phyloP scores from a whole-genome alignment of 2,888 invertebrate species.

The Ecdyonurus torrentis region DNA sequence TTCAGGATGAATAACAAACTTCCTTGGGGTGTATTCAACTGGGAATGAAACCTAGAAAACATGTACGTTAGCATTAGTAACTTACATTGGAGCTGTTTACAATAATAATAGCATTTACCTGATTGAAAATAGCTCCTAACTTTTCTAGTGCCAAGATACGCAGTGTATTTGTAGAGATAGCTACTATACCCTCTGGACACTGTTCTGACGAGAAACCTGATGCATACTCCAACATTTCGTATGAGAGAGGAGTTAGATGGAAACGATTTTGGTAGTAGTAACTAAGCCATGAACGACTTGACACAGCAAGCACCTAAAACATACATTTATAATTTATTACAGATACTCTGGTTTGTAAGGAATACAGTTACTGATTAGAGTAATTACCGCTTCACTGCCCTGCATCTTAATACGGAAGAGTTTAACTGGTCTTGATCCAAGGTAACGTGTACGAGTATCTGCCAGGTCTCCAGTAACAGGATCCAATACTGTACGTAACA shows the following conservation, averaged over 20 bases:
- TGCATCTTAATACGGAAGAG: conserved; percentile 92
- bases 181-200: conserved; percentile 98
- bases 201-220: conserved; percentile 91
- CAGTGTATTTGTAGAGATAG: conserved; percentile 93
- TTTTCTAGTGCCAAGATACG: conserved; percentile 96
- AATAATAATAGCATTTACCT: too few relatives aligned
- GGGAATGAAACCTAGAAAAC: conserved; percentile 58
- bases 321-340: not conserved
- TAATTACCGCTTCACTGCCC: conserved; percentile 72
- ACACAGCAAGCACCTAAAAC: conserved; percentile 70
- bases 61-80: not conserved
- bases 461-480: conserved; percentile 91
- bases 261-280: conserved; percentile 96
- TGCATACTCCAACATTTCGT: conserved; percentile 93
- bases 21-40: conserved; percentile 88
- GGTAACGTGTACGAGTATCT: conserved; percentile 91
- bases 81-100: not conserved
- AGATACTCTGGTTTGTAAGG: not conserved
- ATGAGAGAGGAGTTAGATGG: conserved; percentile 88
- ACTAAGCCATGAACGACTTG: conserved; percentile 93
- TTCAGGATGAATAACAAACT: conserved; percentile 84
- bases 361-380: too few relatives aligned
- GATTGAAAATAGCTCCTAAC: conserved; percentile 96
- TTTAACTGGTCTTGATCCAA: conserved; percentile 91
- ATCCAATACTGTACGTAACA: conserved; percentile 85